Conservation (phyloP, 2,888 invertebrate genomes). For the Meghimatium bilineatum region DNA sequence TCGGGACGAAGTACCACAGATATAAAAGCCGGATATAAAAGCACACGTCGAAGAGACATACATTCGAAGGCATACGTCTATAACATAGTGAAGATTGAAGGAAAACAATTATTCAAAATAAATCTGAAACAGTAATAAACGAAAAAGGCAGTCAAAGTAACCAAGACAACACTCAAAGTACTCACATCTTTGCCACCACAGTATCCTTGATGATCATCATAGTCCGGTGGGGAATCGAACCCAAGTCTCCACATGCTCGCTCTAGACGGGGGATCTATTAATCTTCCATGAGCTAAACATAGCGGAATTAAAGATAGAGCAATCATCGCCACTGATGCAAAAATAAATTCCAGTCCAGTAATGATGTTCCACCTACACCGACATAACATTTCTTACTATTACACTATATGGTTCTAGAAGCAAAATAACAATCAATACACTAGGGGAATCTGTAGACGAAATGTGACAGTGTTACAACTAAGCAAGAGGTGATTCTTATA, state of each 20-base stretch:
- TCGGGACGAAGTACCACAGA: too few species aligned
- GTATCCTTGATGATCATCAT: slow-evolving; percentile 42
- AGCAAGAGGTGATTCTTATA: not conserved
- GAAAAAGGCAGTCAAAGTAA: too few species aligned
- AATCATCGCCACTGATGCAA: not conserved
- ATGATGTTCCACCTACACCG: not conserved
- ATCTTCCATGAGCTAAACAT: slow-evolving; percentile 26
- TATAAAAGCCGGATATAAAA: too few species aligned
- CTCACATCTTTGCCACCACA: slow-evolving; percentile 41
- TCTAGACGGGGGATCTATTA: slow-evolving; percentile 42
- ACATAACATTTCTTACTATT: not conserved
- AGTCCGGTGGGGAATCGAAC: slow-evolving; percentile 41
- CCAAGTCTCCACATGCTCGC: slow-evolving; percentile 43
- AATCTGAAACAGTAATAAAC: too few species aligned
- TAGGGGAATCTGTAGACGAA: not conserved
- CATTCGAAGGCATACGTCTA: too few species aligned
- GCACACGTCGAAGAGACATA: too few species aligned
- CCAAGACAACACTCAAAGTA: not conserved
- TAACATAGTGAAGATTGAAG: too few species aligned
- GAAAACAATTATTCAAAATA: too few species aligned
- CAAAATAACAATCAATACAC: not conserved
- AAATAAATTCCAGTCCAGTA: too few species aligned
- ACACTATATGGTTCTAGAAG: not conserved
- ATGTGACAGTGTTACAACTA: too few species aligned
- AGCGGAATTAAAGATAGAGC: not conserved